A percentile compares a stretch with the other conserved stretches of the same genome.
Evolutionary conservation across 2,888 invertebrate genomes (phyloP).

Genomic region (Zygothrica quintamaculata): DNA sequence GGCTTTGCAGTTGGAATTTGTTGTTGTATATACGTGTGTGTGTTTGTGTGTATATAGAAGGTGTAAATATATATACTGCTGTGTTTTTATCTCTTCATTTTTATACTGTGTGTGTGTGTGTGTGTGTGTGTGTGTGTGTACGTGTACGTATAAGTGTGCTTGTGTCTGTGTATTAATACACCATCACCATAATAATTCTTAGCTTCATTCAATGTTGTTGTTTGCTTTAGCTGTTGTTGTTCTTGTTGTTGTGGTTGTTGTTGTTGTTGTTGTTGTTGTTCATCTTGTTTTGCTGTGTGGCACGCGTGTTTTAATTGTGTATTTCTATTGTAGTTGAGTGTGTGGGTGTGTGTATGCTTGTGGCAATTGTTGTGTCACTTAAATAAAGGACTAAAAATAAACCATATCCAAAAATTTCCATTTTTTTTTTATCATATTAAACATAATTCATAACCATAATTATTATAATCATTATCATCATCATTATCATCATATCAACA

Average conservation of each 20-base stretch:
- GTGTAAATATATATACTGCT: not conserved
- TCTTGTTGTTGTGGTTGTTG: constrained; percentile 14
- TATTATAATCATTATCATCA: constrained; percentile 12
- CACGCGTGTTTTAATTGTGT: constrained; percentile 2
- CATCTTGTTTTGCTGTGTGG: constrained; percentile 27
- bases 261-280: constrained; percentile 12
- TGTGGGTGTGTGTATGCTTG: constrained; percentile 23
- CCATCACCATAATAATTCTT: constrained; percentile 60
- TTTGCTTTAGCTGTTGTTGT: constrained; percentile 18
- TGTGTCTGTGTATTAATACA: constrained; percentile 54
- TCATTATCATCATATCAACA: constrained; percentile 1
- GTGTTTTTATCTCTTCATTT: not conserved
- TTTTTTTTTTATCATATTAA: constrained; percentile 18
- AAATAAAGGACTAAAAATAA: constrained; percentile 66
- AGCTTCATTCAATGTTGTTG: constrained; percentile 38
- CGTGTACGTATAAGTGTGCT: constrained; percentile 7
- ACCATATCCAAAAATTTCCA: constrained; percentile 58
- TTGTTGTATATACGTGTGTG: constrained; percentile 1
- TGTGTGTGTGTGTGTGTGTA: constrained; percentile 13
- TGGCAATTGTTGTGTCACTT: constrained; percentile 51
- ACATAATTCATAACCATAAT: constrained; percentile 28
- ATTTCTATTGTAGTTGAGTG: no score
- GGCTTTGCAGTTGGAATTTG: constrained; percentile 9
- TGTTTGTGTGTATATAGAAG: constrained; percentile 14
- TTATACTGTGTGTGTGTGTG: constrained; percentile 20